Percentiles rank a stretch among this genome's conserved stretches.
phyloP scores from a whole-genome alignment of 2,797 vertebrate genomes.

The Poeciliopsis presidionis region DNA sequence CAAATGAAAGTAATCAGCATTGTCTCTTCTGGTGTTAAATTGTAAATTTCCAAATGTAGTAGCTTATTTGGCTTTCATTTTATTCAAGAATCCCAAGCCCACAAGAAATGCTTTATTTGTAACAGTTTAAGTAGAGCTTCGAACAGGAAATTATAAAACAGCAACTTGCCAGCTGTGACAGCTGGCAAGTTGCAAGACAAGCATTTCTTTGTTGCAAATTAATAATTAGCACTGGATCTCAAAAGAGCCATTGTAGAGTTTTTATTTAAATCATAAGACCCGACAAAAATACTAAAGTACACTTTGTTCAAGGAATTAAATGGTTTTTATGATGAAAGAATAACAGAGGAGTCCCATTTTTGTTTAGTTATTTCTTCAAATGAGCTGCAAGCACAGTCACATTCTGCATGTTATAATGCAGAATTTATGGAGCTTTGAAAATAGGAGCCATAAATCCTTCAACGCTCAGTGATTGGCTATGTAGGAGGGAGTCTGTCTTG shows the following conservation, averaged over 20 bases:
- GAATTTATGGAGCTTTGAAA: slow-evolving; percentile 56
- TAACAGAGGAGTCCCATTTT: slow-evolving; percentile 9
- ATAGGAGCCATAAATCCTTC: slow-evolving; percentile 49
- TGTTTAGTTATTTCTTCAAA: slow-evolving; percentile 23
- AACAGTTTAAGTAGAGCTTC: slow-evolving; percentile 28
- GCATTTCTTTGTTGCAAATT: slow-evolving; percentile 17
- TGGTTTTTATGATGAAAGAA: not conserved
- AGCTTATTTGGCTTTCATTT: slow-evolving; percentile 20
- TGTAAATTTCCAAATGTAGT: slow-evolving; percentile 12
- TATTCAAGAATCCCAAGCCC: slow-evolving; percentile 19
- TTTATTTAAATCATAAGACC: not conserved
- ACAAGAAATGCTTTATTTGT: slow-evolving; percentile 37
- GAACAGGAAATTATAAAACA: slow-evolving; percentile 62
- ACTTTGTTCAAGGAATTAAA: slow-evolving; percentile 1
- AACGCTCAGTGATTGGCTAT: slow-evolving; percentile 48
- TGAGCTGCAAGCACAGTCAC: not conserved
- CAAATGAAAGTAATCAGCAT: not conserved
- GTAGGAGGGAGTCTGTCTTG: slow-evolving; percentile 37
- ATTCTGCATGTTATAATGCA: slow-evolving; percentile 2
- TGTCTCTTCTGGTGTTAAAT: slow-evolving; percentile 21
- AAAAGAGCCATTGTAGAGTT: slow-evolving; percentile 15
- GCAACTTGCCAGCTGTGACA: slow-evolving; percentile 38
- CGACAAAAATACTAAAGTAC: not conserved
- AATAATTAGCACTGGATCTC: slow-evolving; percentile 18
- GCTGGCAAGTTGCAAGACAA: slow-evolving; percentile 35